These are phyloP conservation scores for Drosophila novamexicana DNA, from an alignment of 1,140 invertebrate species.

Conservation along the genomic window DNA sequence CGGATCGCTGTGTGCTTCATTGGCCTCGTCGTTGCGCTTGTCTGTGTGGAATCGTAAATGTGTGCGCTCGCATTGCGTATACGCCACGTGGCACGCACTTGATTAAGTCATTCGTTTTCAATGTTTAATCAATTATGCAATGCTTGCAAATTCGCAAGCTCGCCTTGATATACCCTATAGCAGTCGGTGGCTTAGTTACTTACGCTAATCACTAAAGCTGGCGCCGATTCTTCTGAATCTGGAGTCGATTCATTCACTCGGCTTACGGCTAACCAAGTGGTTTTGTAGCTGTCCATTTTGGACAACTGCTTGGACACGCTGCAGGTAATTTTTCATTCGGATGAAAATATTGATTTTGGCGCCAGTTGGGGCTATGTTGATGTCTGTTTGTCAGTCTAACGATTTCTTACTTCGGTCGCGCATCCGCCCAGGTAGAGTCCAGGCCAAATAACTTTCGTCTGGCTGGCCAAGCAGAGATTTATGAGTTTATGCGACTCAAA, in stretches of 20 bases:
- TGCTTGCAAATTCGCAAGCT: conserved; percentile 59
- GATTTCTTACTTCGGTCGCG: conserved; percentile 67
- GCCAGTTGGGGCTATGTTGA: conserved; percentile 52
- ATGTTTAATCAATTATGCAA: conserved; percentile 76
- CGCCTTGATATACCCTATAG: conserved; percentile 2
- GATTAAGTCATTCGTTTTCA: conserved; percentile 70
- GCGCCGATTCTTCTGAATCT: conserved; percentile 40
- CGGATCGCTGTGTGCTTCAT: conserved; percentile 20
- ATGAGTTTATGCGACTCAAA: conserved; percentile 67
- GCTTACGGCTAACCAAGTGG: conserved; percentile 52
- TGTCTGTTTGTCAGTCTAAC: conserved; percentile 80
- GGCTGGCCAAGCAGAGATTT: conserved; percentile 51
- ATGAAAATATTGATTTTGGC: conserved; percentile 79
- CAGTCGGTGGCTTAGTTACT: conserved; percentile 39
- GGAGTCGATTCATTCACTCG: conserved; percentile 3
- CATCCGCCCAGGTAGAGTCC: conserved; percentile 50
- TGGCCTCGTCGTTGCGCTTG: conserved; percentile 17
- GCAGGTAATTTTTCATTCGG: conserved; percentile 74
- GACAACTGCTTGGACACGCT: conserved; percentile 46
- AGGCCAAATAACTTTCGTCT: conserved; percentile 24
- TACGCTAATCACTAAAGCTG: conserved; percentile 65
- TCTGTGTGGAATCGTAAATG: conserved; percentile 2
- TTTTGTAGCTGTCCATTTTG: conserved; percentile 57
- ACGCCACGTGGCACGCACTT: conserved; percentile 67
- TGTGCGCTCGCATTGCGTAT: conserved; percentile 58